Percentiles rank a stretch among this genome's conserved stretches.
phyloP scores from a whole-genome alignment of 64 coral and sea anemone genomes.

The Catalaphyllia jardinei region DNA sequence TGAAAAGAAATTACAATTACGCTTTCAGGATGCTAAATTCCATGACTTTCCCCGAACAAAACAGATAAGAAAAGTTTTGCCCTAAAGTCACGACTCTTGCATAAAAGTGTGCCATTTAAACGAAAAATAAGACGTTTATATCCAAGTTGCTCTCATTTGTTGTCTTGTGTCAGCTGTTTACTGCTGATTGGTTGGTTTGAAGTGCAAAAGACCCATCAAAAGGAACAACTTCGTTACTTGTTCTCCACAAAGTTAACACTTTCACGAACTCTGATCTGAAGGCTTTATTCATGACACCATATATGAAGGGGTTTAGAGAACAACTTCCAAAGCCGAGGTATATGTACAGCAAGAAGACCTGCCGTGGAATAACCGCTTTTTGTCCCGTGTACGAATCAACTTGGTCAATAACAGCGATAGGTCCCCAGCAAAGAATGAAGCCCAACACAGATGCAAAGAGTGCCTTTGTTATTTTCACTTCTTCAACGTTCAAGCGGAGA shows the following conservation, averaged over 20 bases:
- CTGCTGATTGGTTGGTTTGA: no score
- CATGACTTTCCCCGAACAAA: no score
- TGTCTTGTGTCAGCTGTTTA: no score
- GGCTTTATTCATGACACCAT: constrained; percentile 57
- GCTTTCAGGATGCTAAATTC: no score
- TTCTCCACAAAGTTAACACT: constrained; percentile 32
- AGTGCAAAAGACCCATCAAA: no score
- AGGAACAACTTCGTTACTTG: not conserved
- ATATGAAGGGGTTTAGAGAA: constrained; percentile 55
- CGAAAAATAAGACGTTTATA: no score
- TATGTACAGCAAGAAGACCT: constrained; percentile 52
- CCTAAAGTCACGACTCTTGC: no score
- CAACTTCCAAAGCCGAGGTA: constrained; percentile 62
- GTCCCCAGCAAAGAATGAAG: constrained; percentile 61
- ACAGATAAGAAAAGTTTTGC: no score
- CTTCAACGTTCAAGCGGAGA: constrained; percentile 47
- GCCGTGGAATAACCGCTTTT: not conserved
- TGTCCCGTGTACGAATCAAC: constrained; percentile 42
- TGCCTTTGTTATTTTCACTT: constrained; percentile 56
- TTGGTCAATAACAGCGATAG: constrained; percentile 61
- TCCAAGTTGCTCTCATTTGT: no score
- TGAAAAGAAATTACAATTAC: no score
- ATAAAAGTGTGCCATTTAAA: no score
- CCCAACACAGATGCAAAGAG: constrained; percentile 56
- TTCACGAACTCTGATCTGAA: constrained; percentile 43